These are phyloP conservation scores for Cephalopholis sonnerati DNA, from an alignment of 2,113 vertebrate genomes.

Conservation along the genomic window DNA sequence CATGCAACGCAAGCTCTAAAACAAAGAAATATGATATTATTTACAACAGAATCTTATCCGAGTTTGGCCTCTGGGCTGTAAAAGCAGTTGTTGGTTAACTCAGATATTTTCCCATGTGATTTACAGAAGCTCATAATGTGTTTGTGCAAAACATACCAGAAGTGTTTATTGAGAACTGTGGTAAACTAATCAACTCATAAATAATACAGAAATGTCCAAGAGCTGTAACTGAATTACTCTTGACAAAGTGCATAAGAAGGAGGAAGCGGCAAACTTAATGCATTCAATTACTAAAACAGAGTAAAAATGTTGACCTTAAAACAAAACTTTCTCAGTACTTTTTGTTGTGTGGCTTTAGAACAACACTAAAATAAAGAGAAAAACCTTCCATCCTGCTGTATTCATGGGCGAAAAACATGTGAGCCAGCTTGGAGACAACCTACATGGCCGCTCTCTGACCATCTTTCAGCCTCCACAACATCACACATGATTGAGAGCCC, in stretches of 20 bases:
- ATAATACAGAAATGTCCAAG: conserved; percentile 42
- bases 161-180: conserved; percentile 64
- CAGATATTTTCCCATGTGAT: conserved; percentile 44
- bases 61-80: conserved; percentile 27
- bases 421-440: conserved; percentile 35
- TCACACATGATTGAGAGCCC: conserved; percentile 69
- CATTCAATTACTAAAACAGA: background rate
- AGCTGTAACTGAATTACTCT: conserved; percentile 41
- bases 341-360: background rate
- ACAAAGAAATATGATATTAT: background rate
- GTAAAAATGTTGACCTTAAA: background rate
- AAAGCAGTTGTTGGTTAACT: conserved; percentile 36
- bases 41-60: conserved; percentile 1
- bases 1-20: background rate
- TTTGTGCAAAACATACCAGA: conserved; percentile 62
- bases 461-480: conserved; percentile 56
- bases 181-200: conserved; percentile 65
- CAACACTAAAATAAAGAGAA: background rate
- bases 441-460: conserved; percentile 34
- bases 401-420: conserved; percentile 39
- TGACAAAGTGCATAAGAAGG: conserved; percentile 1
- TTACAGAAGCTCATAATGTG: conserved; percentile 54
- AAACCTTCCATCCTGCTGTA: background rate
- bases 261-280: background rate
- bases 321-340: background rate